Evolutionary conservation across 2,113 vertebrate genomes (phyloP).

Genomic region (Daphoenositta chrysoptera): DNA sequence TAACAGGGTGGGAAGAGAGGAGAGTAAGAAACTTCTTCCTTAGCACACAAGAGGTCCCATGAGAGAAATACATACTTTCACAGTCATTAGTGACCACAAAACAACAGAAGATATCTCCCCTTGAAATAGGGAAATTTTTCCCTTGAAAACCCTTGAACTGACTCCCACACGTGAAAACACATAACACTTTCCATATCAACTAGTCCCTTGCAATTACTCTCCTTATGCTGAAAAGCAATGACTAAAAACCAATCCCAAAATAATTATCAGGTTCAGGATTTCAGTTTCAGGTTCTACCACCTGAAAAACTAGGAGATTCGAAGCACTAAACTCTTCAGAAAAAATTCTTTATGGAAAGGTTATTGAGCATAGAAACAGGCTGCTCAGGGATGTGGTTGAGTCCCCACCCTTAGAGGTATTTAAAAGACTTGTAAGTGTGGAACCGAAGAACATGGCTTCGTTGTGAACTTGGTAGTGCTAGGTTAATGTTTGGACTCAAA

Average conservation of each 20-base stretch:
- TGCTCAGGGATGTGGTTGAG: not conserved
- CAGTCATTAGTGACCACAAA: not conserved
- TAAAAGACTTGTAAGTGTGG: not conserved
- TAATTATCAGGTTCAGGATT: not conserved
- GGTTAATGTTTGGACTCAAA: not conserved
- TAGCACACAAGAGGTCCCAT: not conserved
- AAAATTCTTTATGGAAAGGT: not conserved
- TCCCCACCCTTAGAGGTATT: not conserved
- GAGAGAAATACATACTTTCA: not conserved
- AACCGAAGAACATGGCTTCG: not conserved
- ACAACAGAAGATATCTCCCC: not conserved
- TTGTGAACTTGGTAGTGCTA: not conserved
- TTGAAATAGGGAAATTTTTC: no score
- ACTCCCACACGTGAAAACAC: not conserved
- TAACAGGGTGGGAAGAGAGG: not conserved
- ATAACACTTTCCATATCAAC: not conserved
- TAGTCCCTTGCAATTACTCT: not conserved
- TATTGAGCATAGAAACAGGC: not conserved
- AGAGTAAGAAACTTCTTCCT: not conserved
- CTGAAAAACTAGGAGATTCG: not conserved
- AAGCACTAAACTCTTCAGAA: not conserved
- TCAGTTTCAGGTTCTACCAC: not conserved
- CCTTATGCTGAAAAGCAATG: not conserved
- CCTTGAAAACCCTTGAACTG: not conserved
- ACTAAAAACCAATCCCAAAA: not conserved